Conservation (phyloP, 2,888 invertebrate genomes). For the Xylota segnis region DNA sequence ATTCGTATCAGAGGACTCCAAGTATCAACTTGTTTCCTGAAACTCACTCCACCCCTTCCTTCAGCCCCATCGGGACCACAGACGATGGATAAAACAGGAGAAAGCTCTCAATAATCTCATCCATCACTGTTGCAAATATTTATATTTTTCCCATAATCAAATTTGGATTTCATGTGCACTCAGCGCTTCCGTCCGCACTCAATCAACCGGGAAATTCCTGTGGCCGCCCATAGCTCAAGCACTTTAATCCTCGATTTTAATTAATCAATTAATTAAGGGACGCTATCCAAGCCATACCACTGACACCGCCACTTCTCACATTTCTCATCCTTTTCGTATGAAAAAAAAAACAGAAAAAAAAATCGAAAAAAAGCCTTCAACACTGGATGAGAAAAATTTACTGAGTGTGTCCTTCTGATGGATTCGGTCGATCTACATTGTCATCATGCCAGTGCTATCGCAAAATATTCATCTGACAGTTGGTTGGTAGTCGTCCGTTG, state of each 20-base stretch:
- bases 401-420: constrained; percentile 45
- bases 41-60: neutral
- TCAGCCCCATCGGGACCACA: neutral
- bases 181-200: constrained; percentile 50
- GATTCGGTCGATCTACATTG: constrained; percentile 55
- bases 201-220: constrained; percentile 60
- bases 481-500: constrained; percentile 9
- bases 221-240: constrained; percentile 59
- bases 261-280: constrained; percentile 72
- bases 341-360: constrained; percentile 17
- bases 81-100: neutral
- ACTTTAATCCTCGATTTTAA: constrained; percentile 72
- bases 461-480: constrained; percentile 42
- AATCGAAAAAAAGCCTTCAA: neutral
- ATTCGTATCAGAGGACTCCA: neutral
- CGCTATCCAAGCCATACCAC: constrained; percentile 13
- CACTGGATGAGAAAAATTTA: neutral
- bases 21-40: neutral
- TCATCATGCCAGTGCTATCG: constrained; percentile 25
- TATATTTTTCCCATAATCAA: constrained; percentile 52
- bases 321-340: constrained; percentile 17
- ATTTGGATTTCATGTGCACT: constrained; percentile 59
- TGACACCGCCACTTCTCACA: constrained; percentile 44
- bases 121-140: constrained; percentile 54
- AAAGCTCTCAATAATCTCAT: constrained; percentile 47